Base-by-base conservation (phyloP, 2,888 invertebrate species). In the Desoria tigrina region DNA sequence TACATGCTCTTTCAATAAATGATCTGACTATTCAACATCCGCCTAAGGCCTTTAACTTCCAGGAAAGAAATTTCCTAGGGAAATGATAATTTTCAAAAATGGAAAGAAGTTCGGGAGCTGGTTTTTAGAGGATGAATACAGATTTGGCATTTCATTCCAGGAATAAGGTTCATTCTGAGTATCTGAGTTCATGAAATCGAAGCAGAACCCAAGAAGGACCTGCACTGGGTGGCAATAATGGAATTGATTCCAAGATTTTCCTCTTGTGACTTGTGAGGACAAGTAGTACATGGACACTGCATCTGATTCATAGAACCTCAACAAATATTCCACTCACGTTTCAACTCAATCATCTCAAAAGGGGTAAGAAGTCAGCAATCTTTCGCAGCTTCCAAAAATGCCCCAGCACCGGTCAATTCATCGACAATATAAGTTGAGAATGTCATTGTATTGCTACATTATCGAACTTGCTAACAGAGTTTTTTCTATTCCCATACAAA, bases 301-400 rank as follows among this genome's bases (percentile, higher is more conserved):
- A 18, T 26, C 9, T 32, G 45, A 45, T 16, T 45, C 21, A 18
- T 45, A 45, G 45, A 21, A 6, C 45, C 16, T 16, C 6, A 21
- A 9, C 45, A 6, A 45, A 45, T 14, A 74, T 72, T 72, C 73
- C 42, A 26, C 66, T 67, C 74, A 74, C 74, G 74, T 74, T 42
- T 57, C 72, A 71, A 74, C 74, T 74, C 74, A 74, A 74, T 74
- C 74, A 74, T 73, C 72, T 73, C 63, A 56, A 69, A 71, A 67
- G 68, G 68, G 70, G 65, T 58, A 63, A 68, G 66, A 68, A 66
- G 66, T 64, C 64, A 69, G 66, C 61, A 65, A 63, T 59, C 66
- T 64, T 63, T 42, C 32, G 26, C 45, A 58, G 58, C 49, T 57
- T 57, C 42, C 32, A 32, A 42, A 18, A 23, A 24, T 24, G 14